Evolutionary conservation across 2,888 invertebrate genomes (phyloP).

Genomic region (Luperina testacea): DNA sequence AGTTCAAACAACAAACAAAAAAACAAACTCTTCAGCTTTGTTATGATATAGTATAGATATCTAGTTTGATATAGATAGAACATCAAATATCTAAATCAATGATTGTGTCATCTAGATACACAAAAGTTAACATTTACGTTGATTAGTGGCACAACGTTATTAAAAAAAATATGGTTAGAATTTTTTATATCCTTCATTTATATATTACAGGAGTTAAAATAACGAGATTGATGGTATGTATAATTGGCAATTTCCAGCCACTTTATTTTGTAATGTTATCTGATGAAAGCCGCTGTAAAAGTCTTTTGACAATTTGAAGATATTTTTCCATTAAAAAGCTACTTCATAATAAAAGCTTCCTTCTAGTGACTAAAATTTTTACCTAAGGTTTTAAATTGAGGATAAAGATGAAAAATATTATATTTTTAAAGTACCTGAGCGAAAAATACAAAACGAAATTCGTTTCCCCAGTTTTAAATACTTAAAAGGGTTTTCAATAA

Average conservation of each 20-base stretch:
- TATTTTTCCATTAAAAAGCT: slow-evolving; percentile 9
- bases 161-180: neutral
- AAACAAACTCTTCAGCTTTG: too few species aligned
- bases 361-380: neutral
- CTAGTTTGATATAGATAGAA: too few species aligned
- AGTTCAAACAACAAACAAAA: too few species aligned
- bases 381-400: slow-evolving; percentile 8
- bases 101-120: neutral
- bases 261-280: neutral
- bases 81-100: neutral
- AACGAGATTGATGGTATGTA: neutral
- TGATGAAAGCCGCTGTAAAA: neutral
- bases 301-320: neutral
- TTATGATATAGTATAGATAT: too few species aligned
- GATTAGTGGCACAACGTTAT: neutral
- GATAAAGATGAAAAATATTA: slow-evolving; percentile 5
- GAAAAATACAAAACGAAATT: slow-evolving; percentile 11
- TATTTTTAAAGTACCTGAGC: slow-evolving; percentile 14
- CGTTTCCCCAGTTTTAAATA: slow-evolving; percentile 2
- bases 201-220: neutral
- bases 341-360: slow-evolving; percentile 19
- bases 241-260: neutral
- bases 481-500: slow-evolving; percentile 28
- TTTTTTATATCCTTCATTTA: neutral
- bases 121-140: neutral